These are phyloP conservation scores for Scelioninae gen. 2 DNA, from an alignment of 2,888 invertebrate species.

Conservation along the genomic window DNA sequence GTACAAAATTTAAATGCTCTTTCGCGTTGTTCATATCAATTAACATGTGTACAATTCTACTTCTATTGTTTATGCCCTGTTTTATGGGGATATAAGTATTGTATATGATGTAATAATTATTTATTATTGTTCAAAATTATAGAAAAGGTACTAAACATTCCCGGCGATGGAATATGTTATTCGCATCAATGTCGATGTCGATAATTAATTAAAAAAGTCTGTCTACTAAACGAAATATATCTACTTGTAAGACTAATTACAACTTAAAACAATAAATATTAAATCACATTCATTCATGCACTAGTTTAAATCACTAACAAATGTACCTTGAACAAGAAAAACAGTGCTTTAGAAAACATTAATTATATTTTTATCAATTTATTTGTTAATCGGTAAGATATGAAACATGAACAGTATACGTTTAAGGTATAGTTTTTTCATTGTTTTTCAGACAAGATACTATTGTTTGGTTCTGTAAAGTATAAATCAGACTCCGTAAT, in stretches of 20 bases:
- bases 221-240: conserved; percentile 62
- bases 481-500: conserved; percentile 42
- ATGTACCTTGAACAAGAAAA: conserved; percentile 54
- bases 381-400: neutral
- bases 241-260: conserved; percentile 64
- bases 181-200: conserved; percentile 62
- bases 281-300: conserved; percentile 61
- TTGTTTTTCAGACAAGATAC: conserved; percentile 37
- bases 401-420: too few relatives aligned
- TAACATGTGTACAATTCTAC: conserved; percentile 53
- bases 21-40: conserved; percentile 44
- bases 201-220: conserved; percentile 56
- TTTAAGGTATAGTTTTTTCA: neutral
- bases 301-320: conserved; percentile 61
- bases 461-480: conserved; percentile 19
- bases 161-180: conserved; percentile 62
- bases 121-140: conserved; percentile 59
- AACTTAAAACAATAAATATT: conserved; percentile 62
- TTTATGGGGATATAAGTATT: conserved; percentile 53
- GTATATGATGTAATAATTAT: conserved; percentile 45
- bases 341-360: too few relatives aligned
- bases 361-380: too few relatives aligned
- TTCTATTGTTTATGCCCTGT: conserved; percentile 50
- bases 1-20: conserved; percentile 37
- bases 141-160: conserved; percentile 65